phyloP scores from a whole-genome alignment of 1,140 invertebrate species.

The Drosophila sturtevanti region DNA sequence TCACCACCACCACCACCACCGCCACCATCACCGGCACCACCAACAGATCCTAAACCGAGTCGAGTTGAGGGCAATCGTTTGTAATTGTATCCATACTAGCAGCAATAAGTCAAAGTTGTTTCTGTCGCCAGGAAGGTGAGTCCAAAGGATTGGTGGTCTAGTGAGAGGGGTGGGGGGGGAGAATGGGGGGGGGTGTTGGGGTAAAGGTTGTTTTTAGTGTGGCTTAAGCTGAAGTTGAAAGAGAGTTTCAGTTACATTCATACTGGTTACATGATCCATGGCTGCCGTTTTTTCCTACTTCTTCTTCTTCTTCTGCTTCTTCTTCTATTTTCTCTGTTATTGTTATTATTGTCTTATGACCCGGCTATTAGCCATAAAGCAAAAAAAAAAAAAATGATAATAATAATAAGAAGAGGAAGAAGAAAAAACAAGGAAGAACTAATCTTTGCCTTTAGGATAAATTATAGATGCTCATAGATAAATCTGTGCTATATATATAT shows the following conservation, averaged over 20 bases:
- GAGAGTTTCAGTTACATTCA: conserved; percentile 37
- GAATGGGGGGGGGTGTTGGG: not conserved
- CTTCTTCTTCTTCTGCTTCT: too few relatives aligned
- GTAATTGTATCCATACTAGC: conserved; percentile 78
- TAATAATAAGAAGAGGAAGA: too few relatives aligned
- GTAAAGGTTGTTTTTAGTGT: too few relatives aligned
- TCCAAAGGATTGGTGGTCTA: not conserved
- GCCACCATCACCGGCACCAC: not conserved
- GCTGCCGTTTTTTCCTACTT: conserved; percentile 18
- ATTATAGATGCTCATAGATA: conserved; percentile 9
- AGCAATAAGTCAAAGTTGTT: conserved; percentile 77
- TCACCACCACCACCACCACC: not conserved
- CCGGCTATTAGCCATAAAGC: conserved; percentile 65
- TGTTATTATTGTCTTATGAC: conserved; percentile 69
- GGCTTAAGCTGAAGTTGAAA: not conserved
- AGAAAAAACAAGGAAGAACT: conserved; percentile 29
- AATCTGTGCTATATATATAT: too few relatives aligned
- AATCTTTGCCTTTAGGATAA: conserved; percentile 40
- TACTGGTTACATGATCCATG: conserved; percentile 44
- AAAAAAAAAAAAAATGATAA: conserved; percentile 18
- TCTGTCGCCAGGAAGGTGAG: conserved; percentile 15
- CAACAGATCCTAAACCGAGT: not conserved
- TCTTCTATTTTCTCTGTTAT: too few relatives aligned
- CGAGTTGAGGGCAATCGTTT: conserved; percentile 55
- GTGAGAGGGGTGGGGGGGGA: not conserved